Base-by-base conservation (phyloP, 2,888 invertebrate species). In the Ormyrus nitidulus region DNA sequence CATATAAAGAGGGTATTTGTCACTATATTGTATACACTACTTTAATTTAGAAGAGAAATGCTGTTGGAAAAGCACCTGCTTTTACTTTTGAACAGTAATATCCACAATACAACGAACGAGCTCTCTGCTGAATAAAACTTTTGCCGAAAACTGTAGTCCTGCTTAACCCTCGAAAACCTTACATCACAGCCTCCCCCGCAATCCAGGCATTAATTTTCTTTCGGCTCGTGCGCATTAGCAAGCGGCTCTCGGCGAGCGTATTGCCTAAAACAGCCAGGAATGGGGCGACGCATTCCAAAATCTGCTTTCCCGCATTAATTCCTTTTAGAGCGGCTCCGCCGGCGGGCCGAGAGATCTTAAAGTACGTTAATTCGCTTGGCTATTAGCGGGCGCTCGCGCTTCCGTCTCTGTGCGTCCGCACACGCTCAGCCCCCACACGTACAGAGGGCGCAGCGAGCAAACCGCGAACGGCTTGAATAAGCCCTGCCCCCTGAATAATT, bases 311-410 rank as follows among this genome's bases (percentile, higher is more conserved):
- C 61, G 56, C 56, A 59, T 7, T 34, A 58, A 19, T 53, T 53
- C 65, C 48, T 66, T 58, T 66, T 49, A 58, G 51, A 9, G 19
- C 9, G 11, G 51, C 70, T 11, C 13, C n/a, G 9, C 13, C 69
- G 11, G 10, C 49, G 44, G 48, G 11, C 49, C 77, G 19, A 44
- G 19, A 44, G 73, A 77, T 80, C 62, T 78, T 78, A 70, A 78
- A 75, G 71, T 81, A 81, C 81, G 77, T 74, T 81, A 81, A 81
- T 78, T 74, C 78, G 75, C 78, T 53, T 48, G 71, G 81, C 78
- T 81, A 81, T 81, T 81, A 78, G 74, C 56, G 54, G 46, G 6
- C 59, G 59, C 11, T 49, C 7, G n/a, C 56, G 10, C 53, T 48
- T 77, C 54, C 19, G 34, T 54, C 11, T n/a, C n/a, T 46, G 51